These are phyloP conservation scores for Mactromeris polynyma DNA, from an alignment of 2,888 invertebrate species.

Conservation along the genomic window DNA sequence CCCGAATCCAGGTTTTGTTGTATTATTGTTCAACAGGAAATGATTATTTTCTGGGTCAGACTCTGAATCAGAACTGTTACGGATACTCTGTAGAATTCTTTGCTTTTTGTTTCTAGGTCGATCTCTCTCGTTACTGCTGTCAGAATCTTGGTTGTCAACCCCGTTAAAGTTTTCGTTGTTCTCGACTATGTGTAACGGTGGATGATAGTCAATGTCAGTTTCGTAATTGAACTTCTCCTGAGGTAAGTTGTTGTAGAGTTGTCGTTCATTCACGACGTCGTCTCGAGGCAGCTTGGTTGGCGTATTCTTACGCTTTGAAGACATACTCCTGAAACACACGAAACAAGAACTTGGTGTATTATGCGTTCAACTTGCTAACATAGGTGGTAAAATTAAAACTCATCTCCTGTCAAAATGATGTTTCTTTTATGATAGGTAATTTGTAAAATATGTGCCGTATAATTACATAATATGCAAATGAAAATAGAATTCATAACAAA, in stretches of 20 bases:
- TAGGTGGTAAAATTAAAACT: constrained; percentile 13
- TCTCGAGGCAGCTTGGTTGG: constrained; percentile 96
- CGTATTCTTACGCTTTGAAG: constrained; percentile 98
- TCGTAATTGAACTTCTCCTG: constrained; percentile 72
- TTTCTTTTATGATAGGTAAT: constrained; percentile 15
- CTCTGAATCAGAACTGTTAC: constrained; percentile 80
- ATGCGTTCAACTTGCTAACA: not conserved
- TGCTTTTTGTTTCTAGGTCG: constrained; percentile 82
- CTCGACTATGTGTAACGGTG: constrained; percentile 64
- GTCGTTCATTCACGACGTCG: constrained; percentile 84
- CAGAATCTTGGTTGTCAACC: constrained; percentile 71
- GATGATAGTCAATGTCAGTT: constrained; percentile 59
- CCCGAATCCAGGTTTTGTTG: constrained; percentile 80
- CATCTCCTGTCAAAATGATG: constrained; percentile 6
- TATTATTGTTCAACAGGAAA: constrained; percentile 67
- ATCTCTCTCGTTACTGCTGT: constrained; percentile 72
- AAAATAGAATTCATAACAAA: constrained; percentile 20
- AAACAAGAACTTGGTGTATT: not conserved
- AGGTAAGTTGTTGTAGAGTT: constrained; percentile 67
- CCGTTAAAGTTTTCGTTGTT: constrained; percentile 71
- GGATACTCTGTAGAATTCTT: constrained; percentile 81
- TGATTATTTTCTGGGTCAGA: constrained; percentile 75
- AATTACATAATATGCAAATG: constrained; percentile 16
- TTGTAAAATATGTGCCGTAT: constrained; percentile 7
- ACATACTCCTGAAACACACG: constrained; percentile 91